Conservation (phyloP, 2,888 invertebrate genomes). For the Plebejus argus region DNA sequence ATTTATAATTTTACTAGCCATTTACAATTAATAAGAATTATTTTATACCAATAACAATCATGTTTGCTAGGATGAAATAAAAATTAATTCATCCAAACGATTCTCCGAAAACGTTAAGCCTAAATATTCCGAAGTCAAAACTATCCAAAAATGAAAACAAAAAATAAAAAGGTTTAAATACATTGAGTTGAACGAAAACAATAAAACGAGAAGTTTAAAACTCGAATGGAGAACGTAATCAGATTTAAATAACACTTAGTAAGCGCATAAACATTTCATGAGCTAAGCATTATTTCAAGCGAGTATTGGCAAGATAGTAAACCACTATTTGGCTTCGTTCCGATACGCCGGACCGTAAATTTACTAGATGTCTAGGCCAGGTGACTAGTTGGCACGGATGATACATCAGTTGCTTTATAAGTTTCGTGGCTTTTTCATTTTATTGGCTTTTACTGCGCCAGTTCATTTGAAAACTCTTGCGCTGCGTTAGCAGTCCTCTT, state of each 20-base stretch:
- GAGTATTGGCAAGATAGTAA: conserved; percentile 55
- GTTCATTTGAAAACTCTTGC: neutral
- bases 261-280: conserved; percentile 36
- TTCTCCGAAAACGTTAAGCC: too few species aligned
- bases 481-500: neutral
- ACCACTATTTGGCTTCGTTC: conserved; percentile 58
- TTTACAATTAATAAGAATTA: neutral
- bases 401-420: conserved; percentile 37
- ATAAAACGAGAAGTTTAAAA: neutral
- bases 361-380: conserved; percentile 54
- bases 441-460: neutral
- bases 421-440: conserved; percentile 25
- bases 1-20: too few species aligned
- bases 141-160: too few species aligned
- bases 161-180: neutral
- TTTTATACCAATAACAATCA: neutral
- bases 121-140: too few species aligned
- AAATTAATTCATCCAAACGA: too few species aligned
- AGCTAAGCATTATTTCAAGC: conserved; percentile 40
- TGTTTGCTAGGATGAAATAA: too few species aligned
- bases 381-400: conserved; percentile 50
- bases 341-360: conserved; percentile 57
- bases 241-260: conserved; percentile 23
- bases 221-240: conserved; percentile 4
- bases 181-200: neutral